Conservation (phyloP, 1,140 invertebrate species). For the Drosophila micromelanica region DNA sequence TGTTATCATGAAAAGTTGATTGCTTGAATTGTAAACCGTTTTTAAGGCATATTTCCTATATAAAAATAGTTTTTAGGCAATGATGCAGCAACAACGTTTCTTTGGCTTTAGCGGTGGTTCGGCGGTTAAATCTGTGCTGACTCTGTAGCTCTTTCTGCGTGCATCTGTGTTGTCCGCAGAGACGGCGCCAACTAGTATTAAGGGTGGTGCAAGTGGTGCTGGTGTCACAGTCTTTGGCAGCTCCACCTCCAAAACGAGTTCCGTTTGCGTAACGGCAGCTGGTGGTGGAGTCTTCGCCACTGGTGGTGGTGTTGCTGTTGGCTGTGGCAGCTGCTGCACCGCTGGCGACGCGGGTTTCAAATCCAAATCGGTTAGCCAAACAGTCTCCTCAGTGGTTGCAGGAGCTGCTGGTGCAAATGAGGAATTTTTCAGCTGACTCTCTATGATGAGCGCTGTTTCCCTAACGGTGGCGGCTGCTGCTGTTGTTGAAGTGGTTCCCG, state of each 20-base stretch:
- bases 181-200: slow-evolving; percentile 20
- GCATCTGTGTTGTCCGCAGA: slow-evolving; percentile 24
- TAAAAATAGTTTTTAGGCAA: slow-evolving; percentile 3
- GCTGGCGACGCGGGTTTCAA: neutral
- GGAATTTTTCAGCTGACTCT: no score
- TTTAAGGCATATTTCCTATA: neutral
- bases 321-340: neutral
- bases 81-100: slow-evolving; percentile 33
- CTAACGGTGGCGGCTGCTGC: no score
- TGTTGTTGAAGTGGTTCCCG: no score
- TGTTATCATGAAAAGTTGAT: no score
- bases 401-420: no score
- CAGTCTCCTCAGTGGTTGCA: neutral
- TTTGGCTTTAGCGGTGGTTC: slow-evolving; percentile 2
- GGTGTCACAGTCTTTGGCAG: neutral
- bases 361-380: slow-evolving; percentile 7
- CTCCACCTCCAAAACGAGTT: slow-evolving; percentile 12
- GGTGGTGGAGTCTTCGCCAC: neutral
- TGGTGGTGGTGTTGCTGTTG: neutral
- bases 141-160: slow-evolving; percentile 30
- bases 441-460: no score
- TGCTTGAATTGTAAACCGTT: no score
- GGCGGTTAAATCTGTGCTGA: slow-evolving; percentile 28
- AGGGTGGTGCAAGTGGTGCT: neutral
- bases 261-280: slow-evolving; percentile 1